Percentiles rank a stretch among this genome's conserved stretches.
Evolutionary conservation across 2,113 vertebrate species (phyloP).

Genomic region (Micromys minutus): DNA sequence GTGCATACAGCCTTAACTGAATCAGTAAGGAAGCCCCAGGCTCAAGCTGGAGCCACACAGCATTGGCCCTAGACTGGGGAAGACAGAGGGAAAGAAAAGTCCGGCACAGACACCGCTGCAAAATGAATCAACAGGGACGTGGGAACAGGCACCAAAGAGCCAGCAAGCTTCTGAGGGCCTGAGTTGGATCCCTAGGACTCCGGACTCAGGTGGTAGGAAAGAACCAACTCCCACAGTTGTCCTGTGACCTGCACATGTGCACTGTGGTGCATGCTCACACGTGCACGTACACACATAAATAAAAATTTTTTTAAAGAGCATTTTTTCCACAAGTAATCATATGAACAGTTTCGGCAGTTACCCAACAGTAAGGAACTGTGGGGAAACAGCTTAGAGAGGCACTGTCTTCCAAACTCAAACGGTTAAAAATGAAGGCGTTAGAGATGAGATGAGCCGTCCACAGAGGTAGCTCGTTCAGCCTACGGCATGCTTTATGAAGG

Average conservation of each 20-base stretch:
- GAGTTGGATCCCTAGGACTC: neutral
- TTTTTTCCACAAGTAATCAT: neutral
- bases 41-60: neutral
- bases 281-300: neutral
- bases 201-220: too few relatives aligned
- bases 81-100: neutral
- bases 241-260: neutral
- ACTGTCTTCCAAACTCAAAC: conserved; percentile 34
- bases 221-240: neutral
- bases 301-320: neutral
- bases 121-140: neutral
- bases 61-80: neutral
- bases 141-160: neutral
- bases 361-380: neutral
- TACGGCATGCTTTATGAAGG: neutral
- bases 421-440: conserved; percentile 31
- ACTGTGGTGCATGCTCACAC: neutral
- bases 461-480: conserved; percentile 44
- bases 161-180: neutral
- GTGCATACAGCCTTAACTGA: neutral
- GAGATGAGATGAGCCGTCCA: neutral
- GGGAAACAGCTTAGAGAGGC: conserved; percentile 31
- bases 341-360: neutral
- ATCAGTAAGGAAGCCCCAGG: neutral
- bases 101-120: neutral